Percentiles rank a stretch among this genome's conserved stretches.
Evolutionary conservation across 2,888 invertebrate genomes (phyloP).

Genomic region (Phortica magna): DNA sequence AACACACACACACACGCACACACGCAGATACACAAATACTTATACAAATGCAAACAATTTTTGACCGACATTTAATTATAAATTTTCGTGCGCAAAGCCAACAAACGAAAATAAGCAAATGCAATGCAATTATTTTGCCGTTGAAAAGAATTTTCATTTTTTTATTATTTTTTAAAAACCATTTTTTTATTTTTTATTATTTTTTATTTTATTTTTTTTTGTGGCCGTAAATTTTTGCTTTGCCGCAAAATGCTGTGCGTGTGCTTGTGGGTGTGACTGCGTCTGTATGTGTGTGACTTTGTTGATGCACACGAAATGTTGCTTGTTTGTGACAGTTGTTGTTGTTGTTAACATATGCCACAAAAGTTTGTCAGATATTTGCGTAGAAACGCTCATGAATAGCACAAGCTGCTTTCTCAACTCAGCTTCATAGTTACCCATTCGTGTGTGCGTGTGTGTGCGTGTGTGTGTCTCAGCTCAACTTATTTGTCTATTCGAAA

Average conservation of each 20-base stretch:
- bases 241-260: conserved; percentile 41
- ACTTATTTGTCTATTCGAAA: conserved; percentile 2
- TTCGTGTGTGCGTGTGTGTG: not conserved
- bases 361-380: conserved; percentile 48
- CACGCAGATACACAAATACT: not conserved
- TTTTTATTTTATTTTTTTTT: not conserved
- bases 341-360: conserved; percentile 47
- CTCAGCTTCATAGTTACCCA: not conserved
- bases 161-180: too few species aligned
- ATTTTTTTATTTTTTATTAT: too few species aligned
- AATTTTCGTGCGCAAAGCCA: not conserved
- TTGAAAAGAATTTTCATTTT: too few species aligned
- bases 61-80: not conserved
- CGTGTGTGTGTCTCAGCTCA: not conserved
- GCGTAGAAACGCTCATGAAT: conserved; percentile 69
- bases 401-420: conserved; percentile 46
- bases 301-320: not conserved
- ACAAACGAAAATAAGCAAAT: not conserved
- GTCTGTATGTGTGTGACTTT: not conserved
- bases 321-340: not conserved
- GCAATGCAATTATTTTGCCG: not conserved
- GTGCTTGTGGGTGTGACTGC: conserved; percentile 5
- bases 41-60: not conserved
- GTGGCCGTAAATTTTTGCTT: conserved; percentile 39
- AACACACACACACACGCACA: too few species aligned